A percentile compares a stretch with the other conserved stretches of the same genome.
phyloP scores from a whole-genome alignment of 2,797 vertebrate genomes.

The Hypotaenidia okinawae region DNA sequence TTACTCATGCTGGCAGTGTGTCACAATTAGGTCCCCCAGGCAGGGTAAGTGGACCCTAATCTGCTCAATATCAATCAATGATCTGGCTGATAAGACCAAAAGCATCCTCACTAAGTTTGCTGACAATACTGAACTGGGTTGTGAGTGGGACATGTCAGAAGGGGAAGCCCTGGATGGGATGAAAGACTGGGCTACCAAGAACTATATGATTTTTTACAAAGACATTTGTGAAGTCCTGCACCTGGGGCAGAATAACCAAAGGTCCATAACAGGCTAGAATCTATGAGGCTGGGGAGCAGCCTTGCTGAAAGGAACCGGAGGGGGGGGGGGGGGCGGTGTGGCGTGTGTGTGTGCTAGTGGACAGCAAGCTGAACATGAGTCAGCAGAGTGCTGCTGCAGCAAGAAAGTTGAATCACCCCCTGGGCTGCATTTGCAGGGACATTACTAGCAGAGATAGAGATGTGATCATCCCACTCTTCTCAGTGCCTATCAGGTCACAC shows the following conservation, averaged over 20 bases:
- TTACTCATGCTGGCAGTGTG: not conserved
- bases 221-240: not conserved
- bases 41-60: not conserved
- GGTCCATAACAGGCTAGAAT: not conserved
- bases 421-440: not conserved
- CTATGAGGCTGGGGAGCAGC: not conserved
- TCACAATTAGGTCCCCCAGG: not conserved
- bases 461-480: not conserved
- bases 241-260: not conserved
- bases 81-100: not conserved
- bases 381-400: not conserved
- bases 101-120: not conserved
- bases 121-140: not conserved
- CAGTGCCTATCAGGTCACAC: not conserved
- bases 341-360: no score
- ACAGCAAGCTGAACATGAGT: not conserved
- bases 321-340: no score
- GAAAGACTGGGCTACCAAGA: not conserved
- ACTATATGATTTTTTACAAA: not conserved
- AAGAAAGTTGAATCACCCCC: not conserved
- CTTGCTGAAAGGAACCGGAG: not conserved
- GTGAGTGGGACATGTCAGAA: accelerated
- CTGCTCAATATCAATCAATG: not conserved
- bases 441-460: not conserved
- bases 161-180: not conserved